These are phyloP conservation scores for Dallia pectoralis DNA, from an alignment of 2,797 vertebrate species.

Conservation along the genomic window DNA sequence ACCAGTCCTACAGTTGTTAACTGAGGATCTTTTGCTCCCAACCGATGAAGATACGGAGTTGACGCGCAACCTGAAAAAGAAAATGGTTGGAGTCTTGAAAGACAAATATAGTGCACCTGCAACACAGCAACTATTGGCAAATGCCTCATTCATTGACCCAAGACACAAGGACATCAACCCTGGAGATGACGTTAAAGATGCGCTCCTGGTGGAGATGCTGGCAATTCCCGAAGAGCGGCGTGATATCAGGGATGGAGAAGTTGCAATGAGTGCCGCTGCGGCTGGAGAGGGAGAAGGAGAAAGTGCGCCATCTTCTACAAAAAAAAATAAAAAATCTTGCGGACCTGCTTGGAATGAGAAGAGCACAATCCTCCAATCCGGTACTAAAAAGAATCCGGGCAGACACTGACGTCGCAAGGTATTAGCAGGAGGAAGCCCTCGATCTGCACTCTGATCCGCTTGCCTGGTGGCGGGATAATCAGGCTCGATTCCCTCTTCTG, in stretches of 20 bases:
- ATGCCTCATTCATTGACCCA: constrained; percentile 19
- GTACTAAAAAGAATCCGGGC: no score
- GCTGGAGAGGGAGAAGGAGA: constrained; percentile 15
- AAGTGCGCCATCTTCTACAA: constrained; percentile 7
- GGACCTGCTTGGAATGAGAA: constrained; percentile 20
- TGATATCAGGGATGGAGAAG: background rate
- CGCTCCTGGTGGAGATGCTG: constrained; percentile 17
- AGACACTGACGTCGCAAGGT: no score
- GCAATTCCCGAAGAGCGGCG: constrained; percentile 2
- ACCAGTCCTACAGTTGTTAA: no score
- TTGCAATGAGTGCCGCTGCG: background rate
- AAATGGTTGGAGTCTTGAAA: constrained; percentile 9
- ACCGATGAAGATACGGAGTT: no score
- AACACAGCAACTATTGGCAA: constrained; percentile 25
- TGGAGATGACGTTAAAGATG: constrained; percentile 9
- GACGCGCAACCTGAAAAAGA: no score
- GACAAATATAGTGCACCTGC: background rate
- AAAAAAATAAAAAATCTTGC: constrained; percentile 6
- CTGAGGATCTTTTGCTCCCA: no score
- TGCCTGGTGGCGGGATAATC: no score
- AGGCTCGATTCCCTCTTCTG: no score
- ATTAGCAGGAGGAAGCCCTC: no score
- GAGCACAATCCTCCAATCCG: no score
- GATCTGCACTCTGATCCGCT: no score
- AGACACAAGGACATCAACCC: constrained; percentile 7